Evolutionary conservation across 92 coral and sea anemone genomes (phyloP).

Genomic region (Pocillopora grandis): DNA sequence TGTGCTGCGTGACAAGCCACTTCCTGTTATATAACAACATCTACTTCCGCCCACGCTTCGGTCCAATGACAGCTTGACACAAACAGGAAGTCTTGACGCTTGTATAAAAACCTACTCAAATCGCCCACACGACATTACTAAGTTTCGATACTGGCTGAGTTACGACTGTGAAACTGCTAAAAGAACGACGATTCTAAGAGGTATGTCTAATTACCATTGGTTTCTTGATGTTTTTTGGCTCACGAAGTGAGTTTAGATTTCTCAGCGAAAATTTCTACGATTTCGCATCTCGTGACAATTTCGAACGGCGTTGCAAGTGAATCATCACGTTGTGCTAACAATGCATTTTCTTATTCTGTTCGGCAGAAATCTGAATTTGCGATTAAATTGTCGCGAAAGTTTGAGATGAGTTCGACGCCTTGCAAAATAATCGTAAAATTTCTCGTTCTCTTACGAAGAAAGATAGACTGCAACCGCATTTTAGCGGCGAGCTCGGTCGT

Average conservation of each 20-base stretch:
- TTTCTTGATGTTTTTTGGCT: neutral
- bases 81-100: slow-evolving; percentile 40
- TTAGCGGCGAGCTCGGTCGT: too few relatives aligned
- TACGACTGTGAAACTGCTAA: slow-evolving; percentile 22
- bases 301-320: neutral
- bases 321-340: neutral
- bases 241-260: neutral
- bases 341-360: neutral
- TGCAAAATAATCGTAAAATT: neutral
- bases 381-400: neutral
- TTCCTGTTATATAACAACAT: slow-evolving; percentile 30
- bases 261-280: neutral
- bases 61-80: slow-evolving; percentile 2
- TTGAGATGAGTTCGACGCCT: neutral
- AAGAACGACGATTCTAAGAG: slow-evolving; percentile 8
- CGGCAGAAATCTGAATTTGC: neutral
- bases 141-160: slow-evolving; percentile 14
- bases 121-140: slow-evolving; percentile 22
- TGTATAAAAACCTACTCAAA: slow-evolving; percentile 16
- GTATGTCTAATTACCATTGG: neutral
- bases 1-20: slow-evolving; percentile 32
- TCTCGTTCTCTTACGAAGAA: neutral
- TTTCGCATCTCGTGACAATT: slow-evolving; percentile 6
- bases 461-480: neutral
- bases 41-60: slow-evolving; percentile 41